Evolutionary conservation across 1,140 invertebrate species (phyloP), one percentile per base, ranked within the genome.

Genomic region (Panonychus citri): DNA sequence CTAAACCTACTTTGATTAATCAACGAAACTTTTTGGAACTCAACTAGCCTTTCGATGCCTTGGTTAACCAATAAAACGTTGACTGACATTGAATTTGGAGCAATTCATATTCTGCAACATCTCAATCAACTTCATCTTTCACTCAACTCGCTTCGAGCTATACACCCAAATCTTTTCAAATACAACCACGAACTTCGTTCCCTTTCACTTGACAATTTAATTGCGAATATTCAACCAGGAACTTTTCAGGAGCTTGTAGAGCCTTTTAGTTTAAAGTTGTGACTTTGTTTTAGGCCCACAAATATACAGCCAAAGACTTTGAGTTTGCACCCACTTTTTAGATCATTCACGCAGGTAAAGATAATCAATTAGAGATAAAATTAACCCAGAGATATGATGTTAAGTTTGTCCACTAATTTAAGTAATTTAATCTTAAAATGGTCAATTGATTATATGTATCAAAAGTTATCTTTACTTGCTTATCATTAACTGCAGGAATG

Each of bases 61-160:
- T 85, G 89, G 68, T 69, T 90, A 46, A 83, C 88, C 65, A 80
- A 85, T 59, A 91, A 91, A 67, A 82, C 85, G 7, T 82, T 91
- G 37, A 71, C 78, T 40, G 71, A 76, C 58, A 77, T 91, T 49
- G 79, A 86, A 66, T 69, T 74, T 5, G 78, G 78, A 56, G 77
- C 83, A 12, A 78, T 91, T 54, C 71, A 74, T 27, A 79, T 78
- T 24, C 67, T 88, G 56, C 68, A 73, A 54, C 81, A 83, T 65
- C 71, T 91, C 52, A 78, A 79, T 39, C 82, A 89, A 71, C 69
- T 90, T 5, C 82, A 88, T 66, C 73, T 91, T 58, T 82, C 83
- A 65, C 81, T 81, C 59, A 91, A 91, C 68, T 87, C 83, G 66
- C 79, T 90, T 59, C 77, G 78, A 37, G 75, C 75, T 43, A 73